phyloP scores from a whole-genome alignment of 2,113 vertebrate species.

The Callocephalon fimbriatum region DNA sequence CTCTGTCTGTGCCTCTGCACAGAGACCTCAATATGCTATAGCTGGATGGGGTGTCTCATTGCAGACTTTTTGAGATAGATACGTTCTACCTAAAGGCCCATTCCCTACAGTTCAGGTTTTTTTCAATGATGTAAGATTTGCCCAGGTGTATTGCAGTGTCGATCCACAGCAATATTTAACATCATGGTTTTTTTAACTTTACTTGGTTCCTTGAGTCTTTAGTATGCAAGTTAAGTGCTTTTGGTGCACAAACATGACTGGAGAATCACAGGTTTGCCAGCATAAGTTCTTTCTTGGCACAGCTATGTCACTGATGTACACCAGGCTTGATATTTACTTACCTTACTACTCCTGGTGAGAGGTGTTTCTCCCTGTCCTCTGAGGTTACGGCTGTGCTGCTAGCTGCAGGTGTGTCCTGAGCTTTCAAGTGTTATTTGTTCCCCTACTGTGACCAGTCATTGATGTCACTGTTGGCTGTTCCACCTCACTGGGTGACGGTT shows the following conservation, averaged over 20 bases:
- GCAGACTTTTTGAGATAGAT: not conserved
- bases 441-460: not conserved
- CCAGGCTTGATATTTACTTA: not conserved
- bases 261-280: not conserved
- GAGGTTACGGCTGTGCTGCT: not conserved
- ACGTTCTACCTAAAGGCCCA: not conserved
- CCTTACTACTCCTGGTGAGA: not conserved
- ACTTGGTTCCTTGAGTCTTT: not conserved
- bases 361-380: not conserved
- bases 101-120: not conserved
- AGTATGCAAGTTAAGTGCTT: not conserved
- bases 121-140: not conserved
- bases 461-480: not conserved
- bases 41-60: not conserved
- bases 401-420: not conserved
- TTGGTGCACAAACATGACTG: not conserved
- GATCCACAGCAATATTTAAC: not conserved
- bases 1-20: not conserved
- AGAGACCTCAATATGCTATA: not conserved
- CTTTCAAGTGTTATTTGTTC: not conserved
- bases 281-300: not conserved
- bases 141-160: not conserved
- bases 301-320: not conserved
- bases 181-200: not conserved
- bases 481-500: not conserved